phyloP scores from a whole-genome alignment of 2,113 vertebrate species.

The Parus major region DNA sequence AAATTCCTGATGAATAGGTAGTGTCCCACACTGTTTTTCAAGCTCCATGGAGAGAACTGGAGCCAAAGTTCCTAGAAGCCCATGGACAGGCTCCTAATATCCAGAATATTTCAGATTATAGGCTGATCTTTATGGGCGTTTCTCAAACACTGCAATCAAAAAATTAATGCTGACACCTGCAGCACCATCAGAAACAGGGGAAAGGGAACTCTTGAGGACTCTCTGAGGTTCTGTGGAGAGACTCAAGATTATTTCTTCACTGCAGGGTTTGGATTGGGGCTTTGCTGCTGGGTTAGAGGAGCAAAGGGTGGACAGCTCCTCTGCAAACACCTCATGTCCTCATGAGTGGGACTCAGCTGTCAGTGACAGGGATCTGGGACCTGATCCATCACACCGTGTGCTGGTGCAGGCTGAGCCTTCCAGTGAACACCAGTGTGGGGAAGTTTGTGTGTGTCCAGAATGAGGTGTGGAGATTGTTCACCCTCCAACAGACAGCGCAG shows the following conservation, averaged over 20 bases:
- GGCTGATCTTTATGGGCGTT: not conserved
- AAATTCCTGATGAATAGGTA: not conserved
- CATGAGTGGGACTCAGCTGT: not conserved
- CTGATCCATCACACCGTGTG: not conserved
- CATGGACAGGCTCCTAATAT: not conserved
- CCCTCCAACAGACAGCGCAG: not conserved
- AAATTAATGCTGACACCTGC: not conserved
- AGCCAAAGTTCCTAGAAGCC: not conserved
- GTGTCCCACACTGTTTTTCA: not conserved
- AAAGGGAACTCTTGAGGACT: not conserved
- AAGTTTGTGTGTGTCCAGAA: not conserved
- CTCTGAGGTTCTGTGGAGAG: not conserved
- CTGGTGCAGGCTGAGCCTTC: not conserved
- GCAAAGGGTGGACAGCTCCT: not conserved
- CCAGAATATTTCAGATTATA: not conserved
- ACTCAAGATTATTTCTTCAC: not conserved
- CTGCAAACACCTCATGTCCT: not conserved
- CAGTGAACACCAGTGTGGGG: not conserved
- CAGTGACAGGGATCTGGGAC: not conserved
- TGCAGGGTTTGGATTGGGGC: not conserved
- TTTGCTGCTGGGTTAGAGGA: not conserved
- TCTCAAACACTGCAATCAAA: not conserved
- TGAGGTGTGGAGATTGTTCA: not conserved
- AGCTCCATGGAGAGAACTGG: not conserved
- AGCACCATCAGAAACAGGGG: not conserved